A percentile compares a stretch with the other conserved stretches of the same genome.
Evolutionary conservation across 2,797 vertebrate species (phyloP).

Genomic region (Acipenser oxyrinchus): DNA sequence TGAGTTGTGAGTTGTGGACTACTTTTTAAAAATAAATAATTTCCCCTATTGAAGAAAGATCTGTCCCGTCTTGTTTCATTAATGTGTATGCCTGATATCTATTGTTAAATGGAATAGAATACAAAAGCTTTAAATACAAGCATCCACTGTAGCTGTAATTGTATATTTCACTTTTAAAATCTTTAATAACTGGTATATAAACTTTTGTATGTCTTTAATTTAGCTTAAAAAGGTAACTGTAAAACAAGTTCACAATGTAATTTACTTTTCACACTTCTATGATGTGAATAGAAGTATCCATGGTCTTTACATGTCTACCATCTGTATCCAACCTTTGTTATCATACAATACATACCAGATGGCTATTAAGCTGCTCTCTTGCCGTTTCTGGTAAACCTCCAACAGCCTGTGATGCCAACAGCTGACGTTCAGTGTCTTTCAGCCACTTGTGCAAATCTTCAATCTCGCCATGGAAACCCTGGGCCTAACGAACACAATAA

Average conservation of each 20-base stretch:
- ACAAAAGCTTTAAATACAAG: no score
- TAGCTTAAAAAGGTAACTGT: no score
- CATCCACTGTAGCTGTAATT: no score
- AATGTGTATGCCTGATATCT: no score
- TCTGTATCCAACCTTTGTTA: constrained; percentile 56
- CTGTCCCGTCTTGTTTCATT: no score
- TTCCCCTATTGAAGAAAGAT: no score
- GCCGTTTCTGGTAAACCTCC: constrained; percentile 98
- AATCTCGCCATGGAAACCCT: constrained; percentile 98
- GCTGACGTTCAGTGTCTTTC: constrained; percentile 93
- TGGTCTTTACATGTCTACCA: constrained; percentile 42
- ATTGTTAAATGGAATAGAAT: no score
- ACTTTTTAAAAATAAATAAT: no score
- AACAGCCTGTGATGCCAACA: constrained; percentile 91
- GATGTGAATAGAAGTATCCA: no score
- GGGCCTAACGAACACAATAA: constrained; percentile 71
- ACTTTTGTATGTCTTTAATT: constrained; percentile 13
- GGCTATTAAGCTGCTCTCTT: constrained; percentile 88
- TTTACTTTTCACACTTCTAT: constrained; percentile 38
- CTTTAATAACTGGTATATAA: no score
- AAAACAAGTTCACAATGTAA: constrained; percentile 34
- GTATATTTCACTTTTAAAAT: no score
- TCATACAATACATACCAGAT: constrained; percentile 84
- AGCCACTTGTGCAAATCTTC: constrained; percentile 98
- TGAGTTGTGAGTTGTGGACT: no score